Percentiles rank a stretch among this genome's conserved stretches.
Evolutionary conservation across 2,113 vertebrate species (phyloP).

Genomic region (Leucoraja erinaceus): DNA sequence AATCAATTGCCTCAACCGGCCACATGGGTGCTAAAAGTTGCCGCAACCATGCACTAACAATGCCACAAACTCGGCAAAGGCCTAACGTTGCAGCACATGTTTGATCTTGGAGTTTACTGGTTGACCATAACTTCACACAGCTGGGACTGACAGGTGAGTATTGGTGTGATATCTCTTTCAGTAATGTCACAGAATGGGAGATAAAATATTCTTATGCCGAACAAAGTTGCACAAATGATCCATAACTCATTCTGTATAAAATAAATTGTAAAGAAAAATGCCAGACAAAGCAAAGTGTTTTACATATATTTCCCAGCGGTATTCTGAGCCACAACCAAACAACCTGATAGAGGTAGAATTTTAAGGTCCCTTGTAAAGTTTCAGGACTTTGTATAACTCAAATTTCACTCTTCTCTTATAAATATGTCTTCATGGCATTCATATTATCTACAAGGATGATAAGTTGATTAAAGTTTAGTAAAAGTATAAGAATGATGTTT

Average conservation of each 20-base stretch:
- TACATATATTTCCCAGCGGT: neutral
- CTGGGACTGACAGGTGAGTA: neutral
- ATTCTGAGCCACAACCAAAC: neutral
- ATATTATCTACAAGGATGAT: conserved; percentile 12
- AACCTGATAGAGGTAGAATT: conserved; percentile 20
- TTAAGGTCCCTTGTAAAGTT: neutral
- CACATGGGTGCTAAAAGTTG: neutral
- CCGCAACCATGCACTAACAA: neutral
- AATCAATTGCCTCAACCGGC: neutral
- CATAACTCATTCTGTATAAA: neutral
- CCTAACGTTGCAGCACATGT: neutral
- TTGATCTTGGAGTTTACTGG: neutral
- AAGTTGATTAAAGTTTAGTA: conserved; percentile 1
- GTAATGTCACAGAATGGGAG: neutral
- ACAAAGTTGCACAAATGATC: conserved; percentile 2
- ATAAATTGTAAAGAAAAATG: neutral
- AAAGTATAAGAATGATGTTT: conserved; percentile 17
- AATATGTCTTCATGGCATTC: conserved; percentile 12
- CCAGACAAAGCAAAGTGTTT: neutral
- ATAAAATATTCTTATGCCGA: neutral
- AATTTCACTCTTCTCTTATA: neutral
- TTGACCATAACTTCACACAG: neutral
- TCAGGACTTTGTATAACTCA: neutral
- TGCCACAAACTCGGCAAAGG: conserved; percentile 1
- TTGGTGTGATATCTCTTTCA: neutral